A percentile compares a stretch with the other conserved stretches of the same genome.
These are phyloP conservation scores for Electrona antarctica DNA, from an alignment of 2,113 vertebrate genomes.

Conservation along the genomic window DNA sequence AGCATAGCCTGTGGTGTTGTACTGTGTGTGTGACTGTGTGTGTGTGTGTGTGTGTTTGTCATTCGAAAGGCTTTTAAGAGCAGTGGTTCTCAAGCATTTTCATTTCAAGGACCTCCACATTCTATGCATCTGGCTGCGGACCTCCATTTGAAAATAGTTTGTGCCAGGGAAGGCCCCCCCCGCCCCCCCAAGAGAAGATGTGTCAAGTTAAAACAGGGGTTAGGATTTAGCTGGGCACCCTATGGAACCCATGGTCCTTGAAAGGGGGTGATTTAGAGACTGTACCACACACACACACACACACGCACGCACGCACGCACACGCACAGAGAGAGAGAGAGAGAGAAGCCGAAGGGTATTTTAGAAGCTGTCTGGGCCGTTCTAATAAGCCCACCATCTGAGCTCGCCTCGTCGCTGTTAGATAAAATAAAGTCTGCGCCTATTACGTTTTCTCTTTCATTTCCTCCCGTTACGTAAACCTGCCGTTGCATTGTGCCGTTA, in stretches of 20 bases:
- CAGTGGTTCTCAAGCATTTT: too few relatives aligned
- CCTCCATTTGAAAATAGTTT: too few relatives aligned
- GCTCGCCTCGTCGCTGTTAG: background rate
- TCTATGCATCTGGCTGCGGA: too few relatives aligned
- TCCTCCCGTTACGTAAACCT: background rate
- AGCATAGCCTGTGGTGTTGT: too few relatives aligned
- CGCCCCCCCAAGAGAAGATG: too few relatives aligned
- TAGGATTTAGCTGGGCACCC: too few relatives aligned
- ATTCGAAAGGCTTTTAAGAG: conserved; percentile 40
- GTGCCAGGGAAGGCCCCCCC: too few relatives aligned
- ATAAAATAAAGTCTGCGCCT: too few relatives aligned
- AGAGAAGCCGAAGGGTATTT: too few relatives aligned
- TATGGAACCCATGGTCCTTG: too few relatives aligned
- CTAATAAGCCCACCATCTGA: conserved; percentile 47
- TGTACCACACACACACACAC: conserved; percentile 18
- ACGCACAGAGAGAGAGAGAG: background rate
- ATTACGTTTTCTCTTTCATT: background rate
- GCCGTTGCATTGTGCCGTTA: background rate
- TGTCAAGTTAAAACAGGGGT: too few relatives aligned
- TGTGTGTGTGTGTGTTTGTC: conserved; percentile 15
- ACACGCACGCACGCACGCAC: conserved; percentile 11
- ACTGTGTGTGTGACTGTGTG: background rate
- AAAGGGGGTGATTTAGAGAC: too few relatives aligned
- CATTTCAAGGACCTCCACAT: conserved; percentile 31
- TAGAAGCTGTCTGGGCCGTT: background rate